These are phyloP conservation scores for Spilosoma lubricipeda DNA, from an alignment of 2,888 invertebrate genomes.

Conservation along the genomic window DNA sequence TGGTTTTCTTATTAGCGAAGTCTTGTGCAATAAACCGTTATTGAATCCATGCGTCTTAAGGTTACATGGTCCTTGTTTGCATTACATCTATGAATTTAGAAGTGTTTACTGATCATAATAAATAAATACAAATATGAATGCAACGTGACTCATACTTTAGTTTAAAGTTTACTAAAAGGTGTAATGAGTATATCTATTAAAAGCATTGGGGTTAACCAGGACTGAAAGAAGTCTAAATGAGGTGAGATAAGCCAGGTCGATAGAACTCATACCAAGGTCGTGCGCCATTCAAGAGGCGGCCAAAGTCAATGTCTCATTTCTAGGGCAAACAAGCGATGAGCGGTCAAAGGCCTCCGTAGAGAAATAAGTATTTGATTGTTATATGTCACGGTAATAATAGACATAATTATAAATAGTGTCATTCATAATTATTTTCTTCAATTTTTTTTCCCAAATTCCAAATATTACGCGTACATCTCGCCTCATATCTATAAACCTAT, in stretches of 20 bases:
- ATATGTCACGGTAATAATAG: neutral
- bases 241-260: neutral
- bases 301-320: neutral
- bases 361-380: neutral
- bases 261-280: neutral
- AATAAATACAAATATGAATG: neutral
- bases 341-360: neutral
- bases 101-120: neutral
- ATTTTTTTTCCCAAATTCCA: neutral
- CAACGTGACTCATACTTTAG: neutral
- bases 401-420: neutral
- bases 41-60: neutral
- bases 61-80: neutral
- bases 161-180: neutral
- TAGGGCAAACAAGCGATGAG: neutral
- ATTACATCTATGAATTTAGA: neutral
- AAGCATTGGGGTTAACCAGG: neutral
- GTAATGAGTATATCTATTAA: neutral
- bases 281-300: neutral
- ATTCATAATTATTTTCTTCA: no score
- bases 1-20: neutral
- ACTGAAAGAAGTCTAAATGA: neutral
- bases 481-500: neutral
- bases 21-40: slow-evolving; percentile 1
- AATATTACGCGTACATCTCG: neutral